Conservation (phyloP, 2,888 invertebrate genomes). For the Eretmocerus hayati region DNA sequence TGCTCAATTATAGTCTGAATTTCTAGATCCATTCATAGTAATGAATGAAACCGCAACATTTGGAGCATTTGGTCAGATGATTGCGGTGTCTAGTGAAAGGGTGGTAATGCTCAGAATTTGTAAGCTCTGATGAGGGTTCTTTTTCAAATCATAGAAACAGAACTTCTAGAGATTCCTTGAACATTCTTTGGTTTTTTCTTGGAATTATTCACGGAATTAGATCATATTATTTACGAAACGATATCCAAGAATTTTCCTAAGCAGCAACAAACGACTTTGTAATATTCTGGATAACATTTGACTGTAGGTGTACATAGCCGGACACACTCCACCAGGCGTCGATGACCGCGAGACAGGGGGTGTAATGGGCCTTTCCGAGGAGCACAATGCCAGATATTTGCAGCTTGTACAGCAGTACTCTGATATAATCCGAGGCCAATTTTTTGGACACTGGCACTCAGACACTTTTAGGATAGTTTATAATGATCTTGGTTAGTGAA, state of each 20-base stretch:
- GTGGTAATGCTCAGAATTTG: not conserved
- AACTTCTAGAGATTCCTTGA: not conserved
- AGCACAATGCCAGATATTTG: slow-evolving; percentile 72
- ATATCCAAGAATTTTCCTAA: no score
- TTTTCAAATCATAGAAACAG: not conserved
- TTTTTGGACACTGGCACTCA: slow-evolving; percentile 88
- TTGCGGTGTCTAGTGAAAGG: no score
- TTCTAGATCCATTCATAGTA: no score
- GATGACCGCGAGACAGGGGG: slow-evolving; percentile 71
- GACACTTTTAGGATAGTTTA: slow-evolving; percentile 85
- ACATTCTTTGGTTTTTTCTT: not conserved
- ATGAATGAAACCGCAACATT: no score
- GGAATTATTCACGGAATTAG: no score
- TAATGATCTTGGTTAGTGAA: slow-evolving; percentile 61
- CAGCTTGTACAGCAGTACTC: slow-evolving; percentile 68
- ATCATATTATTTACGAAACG: no score
- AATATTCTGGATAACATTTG: no score
- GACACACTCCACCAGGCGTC: slow-evolving; percentile 84
- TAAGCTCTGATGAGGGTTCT: not conserved
- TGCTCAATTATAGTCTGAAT: no score
- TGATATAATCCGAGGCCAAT: slow-evolving; percentile 80
- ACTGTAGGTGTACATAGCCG: slow-evolving; percentile 80
- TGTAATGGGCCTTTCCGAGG: slow-evolving; percentile 60
- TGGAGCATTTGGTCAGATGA: no score
- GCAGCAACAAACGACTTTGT: no score